These are phyloP conservation scores for Scrobipalpa costella DNA, from an alignment of 2,888 invertebrate genomes.

Conservation along the genomic window DNA sequence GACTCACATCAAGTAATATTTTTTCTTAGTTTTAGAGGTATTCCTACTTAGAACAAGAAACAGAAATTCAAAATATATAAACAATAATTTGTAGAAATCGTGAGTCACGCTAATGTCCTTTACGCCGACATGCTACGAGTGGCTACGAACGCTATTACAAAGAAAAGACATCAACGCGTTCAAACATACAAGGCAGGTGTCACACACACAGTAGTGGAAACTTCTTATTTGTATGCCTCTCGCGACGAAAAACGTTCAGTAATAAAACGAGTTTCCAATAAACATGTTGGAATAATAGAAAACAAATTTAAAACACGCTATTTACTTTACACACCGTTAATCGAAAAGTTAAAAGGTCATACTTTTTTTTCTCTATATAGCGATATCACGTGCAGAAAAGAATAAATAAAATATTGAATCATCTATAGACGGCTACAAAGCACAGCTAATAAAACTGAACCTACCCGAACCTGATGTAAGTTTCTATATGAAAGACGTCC, in stretches of 20 bases:
- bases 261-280: background rate
- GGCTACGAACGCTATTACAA: background rate
- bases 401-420: no score
- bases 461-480: background rate
- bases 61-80: background rate
- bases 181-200: constrained; percentile 4
- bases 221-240: constrained; percentile 30
- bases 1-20: background rate
- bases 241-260: background rate
- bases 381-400: no score
- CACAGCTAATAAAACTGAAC: background rate
- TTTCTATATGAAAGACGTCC: background rate
- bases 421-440: background rate
- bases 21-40: background rate
- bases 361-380: no score
- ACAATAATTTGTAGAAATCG: constrained; percentile 9
- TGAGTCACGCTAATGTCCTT: constrained; percentile 12
- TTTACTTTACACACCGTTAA: no score
- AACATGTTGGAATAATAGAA: background rate
- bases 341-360: no score
- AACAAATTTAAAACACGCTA: background rate
- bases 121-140: background rate
- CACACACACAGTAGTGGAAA: constrained; percentile 4
- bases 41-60: background rate
- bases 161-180: constrained; percentile 11